Evolutionary conservation across 2,888 invertebrate species (phyloP), one percentile per base, ranked within the genome.

Genomic region (Coremacera marginata): DNA sequence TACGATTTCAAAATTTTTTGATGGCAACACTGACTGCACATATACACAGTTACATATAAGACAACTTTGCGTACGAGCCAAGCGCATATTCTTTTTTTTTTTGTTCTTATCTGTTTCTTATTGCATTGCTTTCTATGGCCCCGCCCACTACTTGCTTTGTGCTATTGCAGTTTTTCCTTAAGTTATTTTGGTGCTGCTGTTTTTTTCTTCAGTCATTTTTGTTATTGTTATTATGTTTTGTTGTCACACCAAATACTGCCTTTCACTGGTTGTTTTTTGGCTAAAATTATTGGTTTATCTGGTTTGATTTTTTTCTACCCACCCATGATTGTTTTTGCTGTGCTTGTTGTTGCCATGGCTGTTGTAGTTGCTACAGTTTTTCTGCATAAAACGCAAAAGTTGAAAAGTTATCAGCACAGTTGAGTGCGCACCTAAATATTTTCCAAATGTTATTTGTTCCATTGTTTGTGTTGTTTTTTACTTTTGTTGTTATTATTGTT

Each of bases 341-440:
- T 71, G 60, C 44, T 60, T 71, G 71, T 62, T 62, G 73, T 25
- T 63, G 57, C 25, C 51, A 62, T 63, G 27, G n/a, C 25, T 27
- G 22, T 5, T 16, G 51, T 14, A 11, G 9, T 67, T 67, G 44
- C 51, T 51, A 16, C 27, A 4, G 19, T 51, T 68, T 5, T 49
- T 51, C 1, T 68, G 51, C 9, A 68, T 51, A 68, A 27, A 25
- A 14, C 8, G 5, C 44, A 22, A 68, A 68, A 68, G 51, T 68
- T 68, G 25, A 25, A 49, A 51, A 51, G 51, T 49, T 68, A 68
- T 68, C 68, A 68, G 68, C 68, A 51, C 68, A 37, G 62, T n/a
- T 49, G 49, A 27, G 68, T 11, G 51, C 49, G 16, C 22, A 27
- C 8, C 27, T 14, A 31, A 60, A 60, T 60, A 27, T 60, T 27